Conservation (phyloP, 23 tunicate genomes). For the Trididemnum clinides region DNA sequence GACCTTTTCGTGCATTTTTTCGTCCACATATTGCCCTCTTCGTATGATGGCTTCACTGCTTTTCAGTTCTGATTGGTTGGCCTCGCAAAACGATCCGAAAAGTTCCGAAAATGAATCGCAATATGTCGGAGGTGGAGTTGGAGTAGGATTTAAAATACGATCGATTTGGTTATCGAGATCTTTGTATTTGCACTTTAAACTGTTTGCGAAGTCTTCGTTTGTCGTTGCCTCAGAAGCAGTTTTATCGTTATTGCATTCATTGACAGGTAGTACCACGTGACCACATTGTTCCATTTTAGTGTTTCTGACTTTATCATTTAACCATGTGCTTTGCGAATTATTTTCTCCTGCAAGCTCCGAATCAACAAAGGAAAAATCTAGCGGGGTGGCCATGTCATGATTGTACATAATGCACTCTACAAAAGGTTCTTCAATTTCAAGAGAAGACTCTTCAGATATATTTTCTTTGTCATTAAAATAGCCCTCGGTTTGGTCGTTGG, state of each 20-base stretch:
- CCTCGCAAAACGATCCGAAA: too few species aligned
- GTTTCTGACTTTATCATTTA: not conserved
- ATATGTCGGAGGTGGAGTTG: constrained; percentile 26
- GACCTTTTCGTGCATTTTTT: too few species aligned
- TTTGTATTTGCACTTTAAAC: constrained; percentile 35
- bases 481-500: not conserved
- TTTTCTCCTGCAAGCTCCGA: not conserved
- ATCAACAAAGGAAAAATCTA: not conserved
- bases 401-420: not conserved
- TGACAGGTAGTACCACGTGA: too few species aligned
- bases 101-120: too few species aligned
- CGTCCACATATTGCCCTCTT: too few species aligned
- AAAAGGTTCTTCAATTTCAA: not conserved
- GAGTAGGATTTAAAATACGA: constrained; percentile 42
- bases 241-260: not conserved
- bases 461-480: not conserved
- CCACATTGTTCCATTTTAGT: not conserved
- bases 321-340: not conserved
- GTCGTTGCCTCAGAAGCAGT: not conserved
- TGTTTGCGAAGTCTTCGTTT: not conserved
- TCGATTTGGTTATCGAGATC: constrained; percentile 45
- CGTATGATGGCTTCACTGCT: too few species aligned
- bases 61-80: too few species aligned
- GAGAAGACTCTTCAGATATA: not conserved
- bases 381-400: not conserved